Conservation (phyloP, 1,140 invertebrate species). For the Drosophila lowei region DNA sequence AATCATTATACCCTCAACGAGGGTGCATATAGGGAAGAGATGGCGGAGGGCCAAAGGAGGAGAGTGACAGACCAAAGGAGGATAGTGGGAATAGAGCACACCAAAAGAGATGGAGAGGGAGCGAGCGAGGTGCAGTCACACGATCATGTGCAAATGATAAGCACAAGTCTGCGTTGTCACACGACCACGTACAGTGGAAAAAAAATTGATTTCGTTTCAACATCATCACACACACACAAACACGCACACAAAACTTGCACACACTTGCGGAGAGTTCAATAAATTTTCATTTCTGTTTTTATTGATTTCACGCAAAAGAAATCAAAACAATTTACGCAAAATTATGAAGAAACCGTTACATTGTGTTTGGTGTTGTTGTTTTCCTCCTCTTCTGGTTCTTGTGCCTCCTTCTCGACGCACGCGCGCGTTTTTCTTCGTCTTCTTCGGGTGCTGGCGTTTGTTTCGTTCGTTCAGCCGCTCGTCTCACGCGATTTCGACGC, state of each 20-base stretch:
- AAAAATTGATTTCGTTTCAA: slow-evolving; percentile 24
- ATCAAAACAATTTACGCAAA: slow-evolving; percentile 80
- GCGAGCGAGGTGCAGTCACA: slow-evolving; percentile 28
- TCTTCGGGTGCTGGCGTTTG: slow-evolving; percentile 15
- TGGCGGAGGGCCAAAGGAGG: not conserved
- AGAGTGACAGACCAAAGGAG: no score
- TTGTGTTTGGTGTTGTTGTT: slow-evolving; percentile 24
- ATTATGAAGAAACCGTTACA: slow-evolving; percentile 61
- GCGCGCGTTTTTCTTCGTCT: slow-evolving; percentile 47
- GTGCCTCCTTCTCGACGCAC: slow-evolving; percentile 48
- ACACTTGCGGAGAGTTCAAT: slow-evolving; percentile 56
- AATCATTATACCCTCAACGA: no score
- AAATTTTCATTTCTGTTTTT: slow-evolving; percentile 68
- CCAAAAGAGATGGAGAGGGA: not conserved
- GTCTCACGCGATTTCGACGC: slow-evolving; percentile 51
- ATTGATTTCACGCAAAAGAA: slow-evolving; percentile 71
- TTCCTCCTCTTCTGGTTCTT: slow-evolving; percentile 7
- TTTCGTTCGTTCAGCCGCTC: slow-evolving; percentile 29
- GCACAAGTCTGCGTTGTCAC: slow-evolving; percentile 54
- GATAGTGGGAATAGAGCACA: no score
- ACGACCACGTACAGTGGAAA: slow-evolving; percentile 36
- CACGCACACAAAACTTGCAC: slow-evolving; percentile 18
- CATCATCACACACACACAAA: slow-evolving; percentile 14
- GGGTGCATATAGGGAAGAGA: no score
- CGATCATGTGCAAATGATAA: slow-evolving; percentile 80